These are phyloP conservation scores for Lydus trimaculatus DNA, from an alignment of 2,888 invertebrate genomes.

Conservation along the genomic window DNA sequence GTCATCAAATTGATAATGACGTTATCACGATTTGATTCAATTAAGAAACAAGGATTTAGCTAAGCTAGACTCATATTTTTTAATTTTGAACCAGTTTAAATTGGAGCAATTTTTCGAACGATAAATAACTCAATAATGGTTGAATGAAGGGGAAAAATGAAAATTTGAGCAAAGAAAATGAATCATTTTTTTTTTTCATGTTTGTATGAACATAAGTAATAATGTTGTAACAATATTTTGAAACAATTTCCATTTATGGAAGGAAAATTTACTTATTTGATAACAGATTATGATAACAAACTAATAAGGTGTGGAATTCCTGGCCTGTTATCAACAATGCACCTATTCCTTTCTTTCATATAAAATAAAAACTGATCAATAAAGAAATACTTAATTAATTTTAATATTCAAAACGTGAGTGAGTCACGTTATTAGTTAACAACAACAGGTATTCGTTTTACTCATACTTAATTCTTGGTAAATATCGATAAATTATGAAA, in stretches of 20 bases:
- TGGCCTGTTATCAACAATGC: not conserved
- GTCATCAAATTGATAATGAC: not conserved
- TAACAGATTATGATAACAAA: not conserved
- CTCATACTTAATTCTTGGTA: not conserved
- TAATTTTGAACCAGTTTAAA: not conserved
- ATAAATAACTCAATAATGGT: not conserved
- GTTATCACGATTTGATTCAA: not conserved
- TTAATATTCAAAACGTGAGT: not conserved
- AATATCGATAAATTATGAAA: not conserved
- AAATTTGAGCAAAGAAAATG: not conserved
- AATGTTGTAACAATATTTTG: not conserved
- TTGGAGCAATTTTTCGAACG: not conserved
- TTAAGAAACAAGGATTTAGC: not conserved
- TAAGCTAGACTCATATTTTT: not conserved
- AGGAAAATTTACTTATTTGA: not conserved
- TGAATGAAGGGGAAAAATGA: not conserved
- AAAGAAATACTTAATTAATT: not conserved
- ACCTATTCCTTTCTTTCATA: not conserved
- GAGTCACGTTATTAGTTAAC: not conserved
- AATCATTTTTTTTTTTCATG: not conserved
- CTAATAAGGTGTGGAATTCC: not conserved
- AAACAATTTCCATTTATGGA: not conserved
- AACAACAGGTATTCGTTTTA: slow-evolving; percentile 1
- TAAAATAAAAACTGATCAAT: not conserved
- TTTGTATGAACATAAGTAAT: no score